Evolutionary conservation across 2,888 invertebrate genomes (phyloP), one percentile per base, ranked within the genome.

Genomic region (Eucriotettix oculatus): DNA sequence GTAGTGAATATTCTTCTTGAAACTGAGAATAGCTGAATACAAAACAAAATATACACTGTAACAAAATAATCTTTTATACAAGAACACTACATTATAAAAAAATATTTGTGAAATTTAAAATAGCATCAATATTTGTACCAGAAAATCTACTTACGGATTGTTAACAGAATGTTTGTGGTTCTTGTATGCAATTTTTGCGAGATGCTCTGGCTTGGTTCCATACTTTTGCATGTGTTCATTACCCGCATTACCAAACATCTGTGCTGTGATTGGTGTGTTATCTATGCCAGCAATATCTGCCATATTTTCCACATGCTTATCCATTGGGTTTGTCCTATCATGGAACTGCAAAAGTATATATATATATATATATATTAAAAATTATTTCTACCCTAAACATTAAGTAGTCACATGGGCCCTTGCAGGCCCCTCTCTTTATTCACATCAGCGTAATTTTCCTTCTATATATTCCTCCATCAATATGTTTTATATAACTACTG

Each of bases 131-230:
- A 5, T 48, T 14, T 48, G 2, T 48, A 48, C 2, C n/a, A n/a
- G 3, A 48, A 48, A n/a, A 5, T 14, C 14, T 61, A 76, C 83
- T 79, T 75, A 88, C 74, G 97, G 97, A 76, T 99, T 99, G 71
- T 97, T 94, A 0, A 85, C 82, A 9, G 97, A 98, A 75, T 99
- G 97, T 67, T 91, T 85, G 72, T 99, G 98, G 74, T 99, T 99
- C 74, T 99, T 99, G 71, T 87, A 87, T 0, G 98, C 99, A 69
- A 99, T 95, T 76, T 98, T 99, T 1, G 93, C 98, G 70, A 98
- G 87, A 70, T 98, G 98, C 64, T 91, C 84, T 16, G 89, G 84
- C 64, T 84, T 93, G 0, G 95, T 92, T 52, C 96, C 97, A 75
- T 94, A 97, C 73, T 89, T 90, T 69, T 90, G 82, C 92, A 95